Evolutionary conservation across 2,888 invertebrate species (phyloP).

Genomic region (Hermodice carunculata): DNA sequence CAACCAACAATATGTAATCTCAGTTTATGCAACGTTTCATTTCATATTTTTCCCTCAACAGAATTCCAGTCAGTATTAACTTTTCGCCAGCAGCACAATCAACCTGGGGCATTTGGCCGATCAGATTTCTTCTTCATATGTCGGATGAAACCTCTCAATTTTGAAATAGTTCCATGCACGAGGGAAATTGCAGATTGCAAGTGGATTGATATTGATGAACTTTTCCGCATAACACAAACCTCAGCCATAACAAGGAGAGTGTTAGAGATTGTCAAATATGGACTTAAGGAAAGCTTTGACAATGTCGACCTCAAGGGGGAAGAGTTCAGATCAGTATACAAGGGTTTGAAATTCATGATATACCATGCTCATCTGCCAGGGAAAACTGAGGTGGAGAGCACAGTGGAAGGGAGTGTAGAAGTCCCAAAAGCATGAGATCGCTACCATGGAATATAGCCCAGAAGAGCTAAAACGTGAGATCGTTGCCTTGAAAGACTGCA

Average conservation of each 20-base stretch:
- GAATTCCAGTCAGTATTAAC: conserved; percentile 62
- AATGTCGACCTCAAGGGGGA: conserved; percentile 50
- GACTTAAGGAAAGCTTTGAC: conserved; percentile 55
- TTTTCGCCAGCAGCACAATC: conserved; percentile 63
- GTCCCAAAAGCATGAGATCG: too few relatives aligned
- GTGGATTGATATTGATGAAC: conserved; percentile 59
- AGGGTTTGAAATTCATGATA: conserved; percentile 45
- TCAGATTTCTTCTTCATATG: conserved; percentile 66
- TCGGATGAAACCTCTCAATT: conserved; percentile 56
- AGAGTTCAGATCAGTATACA: conserved; percentile 56
- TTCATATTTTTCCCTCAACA: conserved; percentile 37
- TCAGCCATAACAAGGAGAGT: conserved; percentile 48
- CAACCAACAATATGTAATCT: not conserved
- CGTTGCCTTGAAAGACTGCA: too few relatives aligned
- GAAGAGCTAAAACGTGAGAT: too few relatives aligned
- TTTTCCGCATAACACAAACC: conserved; percentile 40
- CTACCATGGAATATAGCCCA: too few relatives aligned
- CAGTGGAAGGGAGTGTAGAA: too few relatives aligned
- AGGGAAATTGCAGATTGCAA: conserved; percentile 57
- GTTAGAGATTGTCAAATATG: conserved; percentile 32
- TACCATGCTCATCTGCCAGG: too few relatives aligned
- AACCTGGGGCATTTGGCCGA: conserved; percentile 64
- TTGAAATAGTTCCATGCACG: conserved; percentile 54
- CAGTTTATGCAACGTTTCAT: not conserved
- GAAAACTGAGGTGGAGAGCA: too few relatives aligned